Conservation (phyloP, 2,888 invertebrate genomes). For the Monopis laevigella region DNA sequence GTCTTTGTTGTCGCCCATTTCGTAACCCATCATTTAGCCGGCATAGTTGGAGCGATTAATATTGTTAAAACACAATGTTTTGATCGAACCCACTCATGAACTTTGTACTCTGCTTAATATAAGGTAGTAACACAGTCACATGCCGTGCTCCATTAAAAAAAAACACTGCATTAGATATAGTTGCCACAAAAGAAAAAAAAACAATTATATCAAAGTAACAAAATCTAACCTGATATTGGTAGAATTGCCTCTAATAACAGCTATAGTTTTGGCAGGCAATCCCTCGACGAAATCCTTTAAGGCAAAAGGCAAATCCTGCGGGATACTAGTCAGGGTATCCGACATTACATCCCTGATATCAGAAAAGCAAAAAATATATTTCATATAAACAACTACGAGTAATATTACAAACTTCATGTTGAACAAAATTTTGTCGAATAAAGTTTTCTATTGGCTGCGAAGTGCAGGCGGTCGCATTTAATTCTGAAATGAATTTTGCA, state of each 20-base stretch:
- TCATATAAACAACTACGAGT: conserved; percentile 1
- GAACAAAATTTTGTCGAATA: background rate
- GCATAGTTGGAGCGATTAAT: too few relatives aligned
- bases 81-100: too few relatives aligned
- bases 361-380: conserved; percentile 26
- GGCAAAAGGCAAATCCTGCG: conserved; percentile 42
- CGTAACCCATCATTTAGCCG: too few relatives aligned
- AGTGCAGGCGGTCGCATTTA: too few relatives aligned
- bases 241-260: conserved; percentile 48
- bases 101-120: too few relatives aligned
- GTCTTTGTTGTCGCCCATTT: too few relatives aligned
- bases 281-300: conserved; percentile 51
- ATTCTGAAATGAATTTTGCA: background rate
- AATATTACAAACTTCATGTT: conserved; percentile 2
- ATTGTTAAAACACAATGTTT: too few relatives aligned
- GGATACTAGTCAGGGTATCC: conserved; percentile 32
- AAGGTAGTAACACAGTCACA: too few relatives aligned
- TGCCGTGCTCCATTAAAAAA: too few relatives aligned
- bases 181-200: too few relatives aligned
- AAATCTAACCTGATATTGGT: conserved; percentile 48
- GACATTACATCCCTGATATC: conserved; percentile 39
- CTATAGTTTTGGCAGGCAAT: conserved; percentile 39
- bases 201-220: too few relatives aligned
- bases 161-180: too few relatives aligned
- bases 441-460: conserved; percentile 5